phyloP scores from a whole-genome alignment of 2,888 invertebrate genomes.

The Gasteruption jaculator region DNA sequence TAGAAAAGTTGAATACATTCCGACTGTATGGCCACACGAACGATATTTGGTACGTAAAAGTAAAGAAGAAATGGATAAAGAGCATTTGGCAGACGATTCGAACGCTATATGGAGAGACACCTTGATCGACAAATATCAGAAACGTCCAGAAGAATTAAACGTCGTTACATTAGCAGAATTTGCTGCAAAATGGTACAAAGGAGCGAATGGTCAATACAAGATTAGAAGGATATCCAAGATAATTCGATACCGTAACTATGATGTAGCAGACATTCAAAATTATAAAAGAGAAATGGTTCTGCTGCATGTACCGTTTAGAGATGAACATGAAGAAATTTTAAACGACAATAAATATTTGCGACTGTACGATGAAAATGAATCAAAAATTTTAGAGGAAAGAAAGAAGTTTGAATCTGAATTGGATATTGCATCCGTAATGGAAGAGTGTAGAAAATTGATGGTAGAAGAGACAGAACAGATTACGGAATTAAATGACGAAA shows the following conservation, averaged over 20 bases:
- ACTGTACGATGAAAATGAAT: constrained; percentile 37
- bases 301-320: constrained; percentile 41
- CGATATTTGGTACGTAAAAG: constrained; percentile 44
- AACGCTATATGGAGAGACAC: constrained; percentile 47
- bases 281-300: constrained; percentile 30
- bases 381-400: constrained; percentile 29
- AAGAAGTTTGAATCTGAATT: constrained; percentile 40
- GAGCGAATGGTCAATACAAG: constrained; percentile 18
- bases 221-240: constrained; percentile 31
- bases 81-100: constrained; percentile 20
- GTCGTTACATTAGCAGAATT: constrained; percentile 44
- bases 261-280: constrained; percentile 34
- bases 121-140: constrained; percentile 47
- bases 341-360: constrained; percentile 37
- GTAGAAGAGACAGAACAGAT: constrained; percentile 25
- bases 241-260: constrained; percentile 44
- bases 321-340: constrained; percentile 43
- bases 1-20: constrained; percentile 26
- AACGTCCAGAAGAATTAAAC: constrained; percentile 39
- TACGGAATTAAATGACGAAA: constrained; percentile 20
- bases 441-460: constrained; percentile 14
- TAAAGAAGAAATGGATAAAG: constrained; percentile 36
- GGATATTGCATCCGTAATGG: constrained; percentile 34
- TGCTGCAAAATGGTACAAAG: constrained; percentile 34
- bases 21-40: constrained; percentile 28